Conservation (phyloP, 2,113 vertebrate species). For the Ctenomys sociabilis region DNA sequence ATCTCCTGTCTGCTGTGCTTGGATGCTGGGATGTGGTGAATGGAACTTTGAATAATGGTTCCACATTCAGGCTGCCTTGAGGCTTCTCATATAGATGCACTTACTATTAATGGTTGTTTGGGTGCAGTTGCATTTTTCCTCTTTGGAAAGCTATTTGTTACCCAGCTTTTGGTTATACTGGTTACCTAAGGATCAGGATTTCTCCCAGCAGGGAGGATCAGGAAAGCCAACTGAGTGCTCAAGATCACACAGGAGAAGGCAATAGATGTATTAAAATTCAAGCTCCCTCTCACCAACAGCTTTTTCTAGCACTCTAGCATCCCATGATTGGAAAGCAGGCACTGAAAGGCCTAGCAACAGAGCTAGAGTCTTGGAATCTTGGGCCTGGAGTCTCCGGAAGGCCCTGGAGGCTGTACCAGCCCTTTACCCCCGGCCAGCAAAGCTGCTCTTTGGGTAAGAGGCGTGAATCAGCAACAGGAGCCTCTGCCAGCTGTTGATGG, state of each 20-base stretch:
- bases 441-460: constrained; percentile 31
- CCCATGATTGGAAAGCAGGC: not conserved
- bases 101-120: not conserved
- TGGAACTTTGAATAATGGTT: not conserved
- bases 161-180: not conserved
- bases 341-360: not conserved
- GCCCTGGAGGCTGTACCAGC: not conserved
- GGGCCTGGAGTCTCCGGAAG: not conserved
- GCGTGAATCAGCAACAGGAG: constrained; percentile 44
- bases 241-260: constrained; percentile 15
- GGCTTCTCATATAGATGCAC: not conserved
- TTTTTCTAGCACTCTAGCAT: not conserved
- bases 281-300: not conserved
- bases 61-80: not conserved
- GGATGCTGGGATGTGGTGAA: not conserved
- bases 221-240: not conserved
- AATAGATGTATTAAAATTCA: not conserved
- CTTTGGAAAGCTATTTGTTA: constrained; percentile 34
- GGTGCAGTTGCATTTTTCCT: not conserved
- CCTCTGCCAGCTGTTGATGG: constrained; percentile 62
- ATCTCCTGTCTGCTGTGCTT: not conserved
- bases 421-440: not conserved
- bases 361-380: not conserved
- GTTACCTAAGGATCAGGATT: constrained; percentile 10
- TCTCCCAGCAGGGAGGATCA: not conserved